Conservation (phyloP, 2,797 vertebrate species). For the Catamblyrhynchus diadema region DNA sequence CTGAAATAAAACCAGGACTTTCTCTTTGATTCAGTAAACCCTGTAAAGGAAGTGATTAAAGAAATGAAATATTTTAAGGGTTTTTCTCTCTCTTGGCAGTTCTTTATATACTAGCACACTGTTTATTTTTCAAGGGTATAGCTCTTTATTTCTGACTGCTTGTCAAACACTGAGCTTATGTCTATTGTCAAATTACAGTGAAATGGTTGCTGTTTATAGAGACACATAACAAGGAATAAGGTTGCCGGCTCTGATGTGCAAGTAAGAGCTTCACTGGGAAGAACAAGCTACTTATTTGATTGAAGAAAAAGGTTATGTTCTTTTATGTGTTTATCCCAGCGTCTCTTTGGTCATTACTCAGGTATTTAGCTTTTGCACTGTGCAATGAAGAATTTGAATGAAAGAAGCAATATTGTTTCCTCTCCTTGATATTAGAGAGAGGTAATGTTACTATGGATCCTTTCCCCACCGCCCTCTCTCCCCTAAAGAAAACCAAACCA, state of each 20-base stretch:
- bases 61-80: background rate
- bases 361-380: background rate
- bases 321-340: background rate
- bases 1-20: conserved; percentile 21
- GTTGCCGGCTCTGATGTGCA: background rate
- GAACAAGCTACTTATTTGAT: background rate
- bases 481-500: rapidly evolving
- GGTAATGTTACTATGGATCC: background rate
- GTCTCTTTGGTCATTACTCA: background rate
- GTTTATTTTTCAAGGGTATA: conserved; percentile 33
- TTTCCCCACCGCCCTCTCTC: rapidly evolving
- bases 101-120: background rate
- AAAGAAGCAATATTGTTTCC: background rate
- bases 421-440: background rate
- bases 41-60: conserved; percentile 54
- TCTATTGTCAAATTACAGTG: background rate
- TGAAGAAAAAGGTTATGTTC: background rate
- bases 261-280: background rate
- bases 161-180: background rate
- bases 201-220: background rate
- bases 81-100: background rate
- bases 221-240: background rate
- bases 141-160: background rate
- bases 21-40: conserved; percentile 43
- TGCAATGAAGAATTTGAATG: background rate